Base-by-base conservation (phyloP, 2,797 vertebrate species). In the Onychomys leucogaster region DNA sequence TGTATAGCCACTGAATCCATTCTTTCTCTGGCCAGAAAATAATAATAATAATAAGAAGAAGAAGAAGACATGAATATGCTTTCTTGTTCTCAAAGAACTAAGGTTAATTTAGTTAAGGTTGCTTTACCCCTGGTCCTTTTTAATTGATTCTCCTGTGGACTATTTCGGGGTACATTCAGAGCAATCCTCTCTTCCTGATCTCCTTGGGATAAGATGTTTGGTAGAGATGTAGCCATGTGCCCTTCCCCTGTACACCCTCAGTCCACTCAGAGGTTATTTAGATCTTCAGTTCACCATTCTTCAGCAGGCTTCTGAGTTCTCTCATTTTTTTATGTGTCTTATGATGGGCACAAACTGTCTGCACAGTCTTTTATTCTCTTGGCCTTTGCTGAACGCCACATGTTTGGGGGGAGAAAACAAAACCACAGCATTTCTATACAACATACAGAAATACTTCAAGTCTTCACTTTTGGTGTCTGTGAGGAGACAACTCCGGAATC, bases 51-150 rank as follows among this genome's bases (percentile, higher is more conserved):
- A 73, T 73, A 37, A 73, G 73, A 37, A 73, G 73, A 67, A 16
- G 25, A 89, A 43, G 23, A 86, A 57, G 37, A 93, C 46, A 73
- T 11, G n/a, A 78, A 14, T 71, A 55, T 87, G 61, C 76, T 29
- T 93, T 78, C 41, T 63, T 16, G 59, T 80, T 90, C 63, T 84
- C 78, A 16, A 29, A 86, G 67, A 81, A 52, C 19, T 89, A 10
- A 83, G 17, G 19, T 84, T 84, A 86, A 88, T 55, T 89, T 86
- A 94, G 10, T 49, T 63, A 82, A 92, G 75, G 81, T 85, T 96
- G 94, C 55, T 93, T 91, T 37, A 73, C 6, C 89, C 91, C 86
- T 71, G 73, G 41, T 91, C 41, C 65, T 97, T 94, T 73, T 8
- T 76, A 69, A 67, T 95, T 97, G 85, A 67, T 34, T 96, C 29